Evolutionary conservation across 2,888 invertebrate species (phyloP), one percentile per base, ranked within the genome.

Genomic region (Apocheima hispidaria): DNA sequence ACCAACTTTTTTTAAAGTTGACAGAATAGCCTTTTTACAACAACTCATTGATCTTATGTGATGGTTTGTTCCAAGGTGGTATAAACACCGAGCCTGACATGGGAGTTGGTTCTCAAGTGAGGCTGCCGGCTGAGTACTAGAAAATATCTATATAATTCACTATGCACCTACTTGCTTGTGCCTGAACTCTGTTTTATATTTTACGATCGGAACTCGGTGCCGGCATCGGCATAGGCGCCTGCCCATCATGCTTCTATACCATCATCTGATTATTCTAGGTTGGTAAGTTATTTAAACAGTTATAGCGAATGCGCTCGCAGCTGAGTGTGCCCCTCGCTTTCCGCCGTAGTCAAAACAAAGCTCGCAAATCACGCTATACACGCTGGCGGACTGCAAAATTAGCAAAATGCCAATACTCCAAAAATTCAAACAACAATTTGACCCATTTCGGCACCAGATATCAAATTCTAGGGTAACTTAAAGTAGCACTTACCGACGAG

Each of bases 401-500:
- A 71, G 70, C 66, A 74, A 74, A 71, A 72, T 65, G 69, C 70
- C 69, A 72, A 74, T 74, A 75, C 67, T 73, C 72, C 70, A 76
- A 72, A 79, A 79, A 75, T 78, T 74, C 71, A 69, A 73, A 77
- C 75, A 78, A 72, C 74, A 74, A 81, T 78, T 79, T 73, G 71
- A 76, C 82, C 84, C 83, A 84, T 84, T 85, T 83, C 81, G 72
- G 74, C 77, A 75, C 68, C 66, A 66, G 72, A 68, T 70, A 65
- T 60, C 72, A 63, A 49, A 68, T 69, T 51, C 69, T 65, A 64
- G 62, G 66, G 64, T 57, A 58, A 49, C n/a, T 35, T 49, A 62
- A 65, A 58, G 56, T 57, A 66, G 20, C 28, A 81, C 81, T 81
- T 70, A 83, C 83, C 79, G 28, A 56, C 14, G 63, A 54, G 26